These are phyloP conservation scores for Arothron firmamentum DNA, from an alignment of 2,113 vertebrate species.

Conservation along the genomic window DNA sequence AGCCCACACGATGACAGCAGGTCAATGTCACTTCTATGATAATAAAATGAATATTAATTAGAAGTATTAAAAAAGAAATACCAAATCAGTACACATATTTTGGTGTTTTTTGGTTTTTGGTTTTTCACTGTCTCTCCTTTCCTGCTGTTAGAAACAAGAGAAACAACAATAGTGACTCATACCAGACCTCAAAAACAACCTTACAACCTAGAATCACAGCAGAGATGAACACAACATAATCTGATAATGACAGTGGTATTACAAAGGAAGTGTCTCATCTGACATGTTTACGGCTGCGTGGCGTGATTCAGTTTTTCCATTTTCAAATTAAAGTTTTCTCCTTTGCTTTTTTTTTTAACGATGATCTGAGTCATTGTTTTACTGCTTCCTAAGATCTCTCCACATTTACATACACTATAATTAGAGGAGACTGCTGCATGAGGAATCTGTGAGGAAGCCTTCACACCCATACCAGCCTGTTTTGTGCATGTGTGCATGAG, in stretches of 20 bases:
- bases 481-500: not conserved
- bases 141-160: no score
- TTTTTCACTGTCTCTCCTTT: conserved; percentile 1
- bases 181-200: conserved; percentile 2
- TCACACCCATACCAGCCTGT: conserved; percentile 12
- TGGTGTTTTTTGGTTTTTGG: no score
- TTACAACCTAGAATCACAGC: conserved; percentile 20
- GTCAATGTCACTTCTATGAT: not conserved
- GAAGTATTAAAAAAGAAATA: not conserved
- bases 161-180: not conserved
- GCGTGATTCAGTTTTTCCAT: conserved; percentile 27
- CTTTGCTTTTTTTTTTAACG: conserved; percentile 16
- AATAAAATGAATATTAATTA: not conserved
- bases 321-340: conserved; percentile 21
- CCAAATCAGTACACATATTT: not conserved
- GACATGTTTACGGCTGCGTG: conserved; percentile 29
- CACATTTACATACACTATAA: conserved; percentile 34
- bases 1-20: not conserved
- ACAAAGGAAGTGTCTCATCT: conserved; percentile 51
- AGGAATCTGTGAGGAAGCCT: conserved; percentile 15
- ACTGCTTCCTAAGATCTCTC: conserved; percentile 21
- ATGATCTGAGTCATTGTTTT: conserved; percentile 29
- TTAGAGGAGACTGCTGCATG: conserved; percentile 35
- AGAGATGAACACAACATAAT: conserved; percentile 23
- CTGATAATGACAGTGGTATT: conserved; percentile 18